A percentile compares a stretch with the other conserved stretches of the same genome.
These are phyloP conservation scores for Eristalinus aeneus DNA, from an alignment of 2,888 invertebrate species.

Conservation along the genomic window DNA sequence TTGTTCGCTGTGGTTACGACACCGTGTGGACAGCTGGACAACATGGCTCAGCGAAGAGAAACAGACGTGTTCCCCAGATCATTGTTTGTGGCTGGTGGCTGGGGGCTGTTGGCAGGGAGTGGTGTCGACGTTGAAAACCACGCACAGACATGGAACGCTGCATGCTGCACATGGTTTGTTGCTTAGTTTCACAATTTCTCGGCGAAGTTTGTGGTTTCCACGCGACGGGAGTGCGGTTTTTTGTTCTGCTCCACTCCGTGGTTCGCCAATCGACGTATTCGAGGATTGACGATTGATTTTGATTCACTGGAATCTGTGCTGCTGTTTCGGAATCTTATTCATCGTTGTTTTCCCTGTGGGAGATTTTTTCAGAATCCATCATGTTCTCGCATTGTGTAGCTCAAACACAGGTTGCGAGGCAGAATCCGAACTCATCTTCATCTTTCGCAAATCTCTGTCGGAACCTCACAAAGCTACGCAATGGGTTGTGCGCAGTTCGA, in stretches of 20 bases:
- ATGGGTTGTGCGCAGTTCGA: not conserved
- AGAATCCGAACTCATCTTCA: too few species aligned
- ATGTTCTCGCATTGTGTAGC: not conserved
- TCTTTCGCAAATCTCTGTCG: too few species aligned
- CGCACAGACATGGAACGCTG: not conserved
- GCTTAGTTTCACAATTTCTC: not conserved
- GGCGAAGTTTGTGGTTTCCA: not conserved
- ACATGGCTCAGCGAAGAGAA: not conserved
- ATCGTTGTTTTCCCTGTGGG: not conserved
- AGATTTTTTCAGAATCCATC: not conserved
- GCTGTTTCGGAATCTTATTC: not conserved
- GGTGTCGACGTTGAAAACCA: constrained; percentile 2
- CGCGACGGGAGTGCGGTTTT: not conserved
- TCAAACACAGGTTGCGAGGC: too few species aligned
- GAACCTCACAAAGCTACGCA: too few species aligned
- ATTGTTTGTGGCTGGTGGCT: constrained; percentile 8
- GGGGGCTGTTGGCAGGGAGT: not conserved
- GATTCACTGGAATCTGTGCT: not conserved
- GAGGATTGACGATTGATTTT: not conserved
- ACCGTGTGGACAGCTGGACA: constrained; percentile 22
- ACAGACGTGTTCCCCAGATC: not conserved
- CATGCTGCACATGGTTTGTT: not conserved
- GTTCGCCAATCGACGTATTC: not conserved
- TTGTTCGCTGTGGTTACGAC: constrained; percentile 29
- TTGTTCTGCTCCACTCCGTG: not conserved